phyloP scores from a whole-genome alignment of 2,797 vertebrate species.

The Siniperca scherzeri region DNA sequence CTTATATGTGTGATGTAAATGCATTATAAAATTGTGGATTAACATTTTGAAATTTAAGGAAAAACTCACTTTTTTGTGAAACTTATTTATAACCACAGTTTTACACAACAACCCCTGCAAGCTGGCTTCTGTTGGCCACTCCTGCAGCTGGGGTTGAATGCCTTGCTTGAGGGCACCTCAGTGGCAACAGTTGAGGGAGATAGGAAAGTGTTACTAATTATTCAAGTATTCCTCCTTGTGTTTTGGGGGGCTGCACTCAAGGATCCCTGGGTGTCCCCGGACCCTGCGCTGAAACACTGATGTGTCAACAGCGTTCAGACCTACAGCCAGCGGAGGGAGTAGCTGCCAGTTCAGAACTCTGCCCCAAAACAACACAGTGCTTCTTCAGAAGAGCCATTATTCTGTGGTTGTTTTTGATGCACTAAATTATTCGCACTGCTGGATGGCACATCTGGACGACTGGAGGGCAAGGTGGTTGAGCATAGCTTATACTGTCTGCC shows the following conservation, averaged over 20 bases:
- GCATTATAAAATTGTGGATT: background rate
- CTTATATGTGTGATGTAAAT: background rate
- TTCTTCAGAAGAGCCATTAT: slow-evolving; percentile 43
- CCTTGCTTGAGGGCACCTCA: slow-evolving; percentile 43
- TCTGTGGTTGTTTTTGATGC: slow-evolving; percentile 54
- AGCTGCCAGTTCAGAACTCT: slow-evolving; percentile 27
- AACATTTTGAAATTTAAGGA: background rate
- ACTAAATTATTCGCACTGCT: slow-evolving; percentile 69
- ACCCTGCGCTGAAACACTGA: slow-evolving; percentile 78
- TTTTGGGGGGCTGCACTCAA: slow-evolving; percentile 22
- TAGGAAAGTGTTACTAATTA: slow-evolving; percentile 39
- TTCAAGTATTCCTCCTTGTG: slow-evolving; percentile 26
- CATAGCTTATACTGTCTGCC: slow-evolving; percentile 55
- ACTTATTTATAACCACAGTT: slow-evolving; percentile 18
- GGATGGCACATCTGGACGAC: slow-evolving; percentile 80
- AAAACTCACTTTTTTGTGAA: background rate
- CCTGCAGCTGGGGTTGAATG: slow-evolving; percentile 43
- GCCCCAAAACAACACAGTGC: slow-evolving; percentile 25
- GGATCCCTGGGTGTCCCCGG: slow-evolving; percentile 33
- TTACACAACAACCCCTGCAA: slow-evolving; percentile 34
- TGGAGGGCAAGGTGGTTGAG: slow-evolving; percentile 68
- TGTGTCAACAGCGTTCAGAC: slow-evolving; percentile 43
- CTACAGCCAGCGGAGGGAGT: slow-evolving; percentile 21
- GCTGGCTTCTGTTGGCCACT: slow-evolving; percentile 18
- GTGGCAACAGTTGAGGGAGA: slow-evolving; percentile 18